Conservation (phyloP, 64 coral and sea anemone species). For the Hydrozoanthus tunicans region DNA sequence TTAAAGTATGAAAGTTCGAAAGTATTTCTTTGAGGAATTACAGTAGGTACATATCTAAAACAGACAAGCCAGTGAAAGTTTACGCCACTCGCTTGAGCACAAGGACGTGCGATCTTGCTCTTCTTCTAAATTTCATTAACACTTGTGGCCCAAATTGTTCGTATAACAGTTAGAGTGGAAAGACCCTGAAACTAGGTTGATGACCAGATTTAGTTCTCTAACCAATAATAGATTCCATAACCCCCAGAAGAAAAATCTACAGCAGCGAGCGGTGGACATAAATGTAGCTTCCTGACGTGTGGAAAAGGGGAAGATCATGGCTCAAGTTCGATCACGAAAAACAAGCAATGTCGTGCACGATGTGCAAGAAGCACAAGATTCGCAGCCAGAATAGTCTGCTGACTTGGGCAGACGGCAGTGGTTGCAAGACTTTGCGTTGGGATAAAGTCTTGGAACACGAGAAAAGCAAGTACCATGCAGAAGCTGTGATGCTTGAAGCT, state of each 20-base stretch:
- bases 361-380: conserved; percentile 17
- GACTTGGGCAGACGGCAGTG: background rate
- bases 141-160: too few species aligned
- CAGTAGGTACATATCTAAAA: too few species aligned
- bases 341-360: conserved; percentile 2
- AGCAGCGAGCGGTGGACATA: background rate
- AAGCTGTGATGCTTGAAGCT: background rate
- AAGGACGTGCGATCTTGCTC: too few species aligned
- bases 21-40: too few species aligned
- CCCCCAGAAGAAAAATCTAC: background rate
- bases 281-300: conserved; percentile 7
- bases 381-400: background rate
- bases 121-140: too few species aligned
- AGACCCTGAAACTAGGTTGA: too few species aligned
- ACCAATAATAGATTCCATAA: background rate
- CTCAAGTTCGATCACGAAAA: conserved; percentile 4
- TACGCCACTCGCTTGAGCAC: too few species aligned
- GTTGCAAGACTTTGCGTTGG: conserved; percentile 1
- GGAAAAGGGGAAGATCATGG: background rate
- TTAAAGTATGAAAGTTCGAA: too few species aligned
- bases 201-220: too few species aligned
- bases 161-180: too few species aligned
- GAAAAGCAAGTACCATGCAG: conserved; percentile 11
- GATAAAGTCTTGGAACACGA: background rate
- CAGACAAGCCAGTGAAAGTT: too few species aligned